Evolutionary conservation across 2,888 invertebrate genomes (phyloP), one percentile per base, ranked within the genome.

Genomic region (Uloborus plumipes): DNA sequence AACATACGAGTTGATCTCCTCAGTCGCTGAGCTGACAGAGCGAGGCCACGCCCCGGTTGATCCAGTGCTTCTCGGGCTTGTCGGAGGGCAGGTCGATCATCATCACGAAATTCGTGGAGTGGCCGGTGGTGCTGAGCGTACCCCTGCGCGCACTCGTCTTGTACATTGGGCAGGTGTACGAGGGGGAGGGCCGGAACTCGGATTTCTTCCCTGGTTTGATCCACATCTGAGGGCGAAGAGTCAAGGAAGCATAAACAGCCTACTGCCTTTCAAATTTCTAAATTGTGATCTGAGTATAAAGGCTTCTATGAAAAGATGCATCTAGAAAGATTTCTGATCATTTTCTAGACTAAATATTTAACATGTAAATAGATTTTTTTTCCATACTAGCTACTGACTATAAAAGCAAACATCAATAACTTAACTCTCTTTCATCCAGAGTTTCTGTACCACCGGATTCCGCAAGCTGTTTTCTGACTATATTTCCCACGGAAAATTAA

Each of bases 41-140:
- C 86, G 96, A 90, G 0, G 97, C 97, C 20, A 95, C 94, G 9
- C 97, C 97, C 61, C 96, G 91, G 90, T 94, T 93, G 86, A 96
- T 93, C 97, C 97, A 97, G 88, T 97, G 96, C 75, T 94, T 92
- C 14, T 93, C 91, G 0, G 92, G 91, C 84, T 91, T 89, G 15
- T 90, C 89, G 0, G 95, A 93, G 0, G 94, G 91, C 85, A 97
- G 90, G 82, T 92, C 90, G 93, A 97, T 94, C 86, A 92, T 93
- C 81, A 97, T 93, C 62, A 97, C 95, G 88, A 96, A 97, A 91
- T 97, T 97, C 83, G 96, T 96, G 86, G 96, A 97, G 89, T 97
- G 97, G 0, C 97, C 97, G 0, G 97, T 97, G 14, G 97, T 97
- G 77, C 96, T 96, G 71, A 97, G 91, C 15, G 93, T 92, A 59